Percentiles rank a stretch among this genome's conserved stretches.
Conservation (phyloP, 1,140 invertebrate genomes). For the Lutraria rhynchaena region DNA sequence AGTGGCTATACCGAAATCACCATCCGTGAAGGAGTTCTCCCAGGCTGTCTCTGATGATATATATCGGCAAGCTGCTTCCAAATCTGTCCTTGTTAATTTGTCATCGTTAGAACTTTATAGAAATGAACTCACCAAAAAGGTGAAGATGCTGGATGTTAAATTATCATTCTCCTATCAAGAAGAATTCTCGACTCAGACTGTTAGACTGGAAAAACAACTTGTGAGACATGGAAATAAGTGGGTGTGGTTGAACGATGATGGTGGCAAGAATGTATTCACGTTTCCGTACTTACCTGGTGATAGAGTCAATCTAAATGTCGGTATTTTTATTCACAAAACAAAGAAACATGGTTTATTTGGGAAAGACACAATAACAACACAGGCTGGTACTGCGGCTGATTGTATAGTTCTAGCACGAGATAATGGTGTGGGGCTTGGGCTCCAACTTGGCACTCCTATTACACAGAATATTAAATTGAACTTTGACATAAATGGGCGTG, state of each 20-base stretch:
- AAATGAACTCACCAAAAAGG: constrained; percentile 66
- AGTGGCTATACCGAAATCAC: constrained; percentile 42
- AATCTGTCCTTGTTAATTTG: constrained; percentile 58
- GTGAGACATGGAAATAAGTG: constrained; percentile 70
- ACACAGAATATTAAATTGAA: constrained; percentile 66
- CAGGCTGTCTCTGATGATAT: constrained; percentile 46
- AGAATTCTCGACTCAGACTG: constrained; percentile 63
- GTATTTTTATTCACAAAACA: constrained; percentile 66
- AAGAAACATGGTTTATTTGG: constrained; percentile 68
- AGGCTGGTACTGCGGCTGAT: constrained; percentile 67
- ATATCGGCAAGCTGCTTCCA: constrained; percentile 61
- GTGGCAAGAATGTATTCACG: constrained; percentile 55
- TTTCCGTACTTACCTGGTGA: constrained; percentile 69
- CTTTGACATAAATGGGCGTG: constrained; percentile 66
- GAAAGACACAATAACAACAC: constrained; percentile 64
- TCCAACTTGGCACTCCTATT: constrained; percentile 60
- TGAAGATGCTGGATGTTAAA: constrained; percentile 69
- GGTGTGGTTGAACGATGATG: constrained; percentile 61
- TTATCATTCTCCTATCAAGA: constrained; percentile 69
- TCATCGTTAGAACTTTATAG: constrained; percentile 66
- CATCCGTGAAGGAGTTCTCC: constrained; percentile 37
- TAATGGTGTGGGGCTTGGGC: constrained; percentile 66
- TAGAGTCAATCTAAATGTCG: constrained; percentile 68
- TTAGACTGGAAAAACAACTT: constrained; percentile 63
- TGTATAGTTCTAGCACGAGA: constrained; percentile 66